Evolutionary conservation across 2,113 vertebrate genomes (phyloP).

Genomic region (Carassius auratus): DNA sequence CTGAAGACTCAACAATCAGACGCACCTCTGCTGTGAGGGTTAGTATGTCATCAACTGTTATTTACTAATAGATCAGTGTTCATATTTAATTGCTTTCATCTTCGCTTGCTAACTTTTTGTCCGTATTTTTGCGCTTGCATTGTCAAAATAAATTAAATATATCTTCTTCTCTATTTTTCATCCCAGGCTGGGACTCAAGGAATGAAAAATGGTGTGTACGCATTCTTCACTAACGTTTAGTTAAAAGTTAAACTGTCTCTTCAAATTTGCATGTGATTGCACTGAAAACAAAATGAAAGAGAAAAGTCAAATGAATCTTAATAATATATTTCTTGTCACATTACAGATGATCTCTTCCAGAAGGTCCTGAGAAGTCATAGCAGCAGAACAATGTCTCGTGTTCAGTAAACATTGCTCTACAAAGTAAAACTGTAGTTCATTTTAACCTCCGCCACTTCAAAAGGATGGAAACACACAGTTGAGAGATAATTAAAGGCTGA

Average conservation of each 20-base stretch:
- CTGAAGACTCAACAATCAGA: constrained; percentile 61
- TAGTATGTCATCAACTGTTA: constrained; percentile 33
- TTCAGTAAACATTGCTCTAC: constrained; percentile 57
- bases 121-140: not conserved
- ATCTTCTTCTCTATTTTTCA: constrained; percentile 36
- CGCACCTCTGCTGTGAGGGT: constrained; percentile 59
- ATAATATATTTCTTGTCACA: not conserved
- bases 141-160: constrained; percentile 1
- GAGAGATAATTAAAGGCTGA: constrained; percentile 43
- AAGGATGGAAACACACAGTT: constrained; percentile 36
- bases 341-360: constrained; percentile 75
- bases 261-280: not conserved
- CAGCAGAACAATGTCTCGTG: constrained; percentile 68
- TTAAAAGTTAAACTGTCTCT: not conserved
- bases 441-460: not conserved
- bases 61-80: not conserved
- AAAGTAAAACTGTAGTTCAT: constrained; percentile 23
- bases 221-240: not conserved
- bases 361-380: constrained; percentile 72
- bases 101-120: not conserved
- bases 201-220: constrained; percentile 74
- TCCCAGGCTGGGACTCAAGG: constrained; percentile 61
- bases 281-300: not conserved
- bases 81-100: not conserved
- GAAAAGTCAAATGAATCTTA: not conserved